phyloP scores from a whole-genome alignment of 2,888 invertebrate genomes.

The Bursaphelenchus okinawaensis region DNA sequence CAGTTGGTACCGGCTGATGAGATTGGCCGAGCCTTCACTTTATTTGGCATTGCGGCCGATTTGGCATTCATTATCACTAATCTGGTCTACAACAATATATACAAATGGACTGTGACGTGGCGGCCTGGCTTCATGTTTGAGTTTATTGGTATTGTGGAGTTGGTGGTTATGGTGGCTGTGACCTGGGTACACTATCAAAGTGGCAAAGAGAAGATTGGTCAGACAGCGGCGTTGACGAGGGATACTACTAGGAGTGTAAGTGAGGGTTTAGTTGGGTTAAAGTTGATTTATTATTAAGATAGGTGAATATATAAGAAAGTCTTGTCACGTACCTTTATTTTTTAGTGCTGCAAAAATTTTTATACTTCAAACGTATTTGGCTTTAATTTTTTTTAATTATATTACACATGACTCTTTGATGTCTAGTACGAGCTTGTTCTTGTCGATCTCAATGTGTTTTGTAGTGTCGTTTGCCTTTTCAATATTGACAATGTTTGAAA shows the following conservation, averaged over 20 bases:
- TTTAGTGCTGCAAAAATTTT: no score
- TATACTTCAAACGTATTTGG: no score
- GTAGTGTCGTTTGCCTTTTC: no score
- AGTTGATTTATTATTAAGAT: no score
- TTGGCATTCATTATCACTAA: conserved; percentile 35
- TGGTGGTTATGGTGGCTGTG: conserved; percentile 26
- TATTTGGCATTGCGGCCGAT: conserved; percentile 38
- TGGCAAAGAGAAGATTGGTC: conserved; percentile 24
- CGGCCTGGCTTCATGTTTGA: conserved; percentile 35
- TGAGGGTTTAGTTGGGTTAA: background rate
- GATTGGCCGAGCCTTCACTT: conserved; percentile 36
- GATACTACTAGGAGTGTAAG: background rate
- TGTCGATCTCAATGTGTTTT: no score
- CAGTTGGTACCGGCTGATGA: conserved; percentile 34
- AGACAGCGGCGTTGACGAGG: background rate
- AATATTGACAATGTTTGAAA: no score
- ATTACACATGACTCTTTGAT: no score
- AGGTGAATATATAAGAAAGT: no score
- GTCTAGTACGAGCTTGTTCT: no score
- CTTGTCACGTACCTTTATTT: no score
- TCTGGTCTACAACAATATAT: conserved; percentile 31
- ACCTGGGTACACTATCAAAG: conserved; percentile 35
- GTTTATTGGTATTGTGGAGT: conserved; percentile 29
- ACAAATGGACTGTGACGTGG: conserved; percentile 33
- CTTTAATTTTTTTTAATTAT: no score